A percentile compares a stretch with the other conserved stretches of the same genome.
Conservation (phyloP, 2,888 invertebrate genomes). For the Dugesia japonica region DNA sequence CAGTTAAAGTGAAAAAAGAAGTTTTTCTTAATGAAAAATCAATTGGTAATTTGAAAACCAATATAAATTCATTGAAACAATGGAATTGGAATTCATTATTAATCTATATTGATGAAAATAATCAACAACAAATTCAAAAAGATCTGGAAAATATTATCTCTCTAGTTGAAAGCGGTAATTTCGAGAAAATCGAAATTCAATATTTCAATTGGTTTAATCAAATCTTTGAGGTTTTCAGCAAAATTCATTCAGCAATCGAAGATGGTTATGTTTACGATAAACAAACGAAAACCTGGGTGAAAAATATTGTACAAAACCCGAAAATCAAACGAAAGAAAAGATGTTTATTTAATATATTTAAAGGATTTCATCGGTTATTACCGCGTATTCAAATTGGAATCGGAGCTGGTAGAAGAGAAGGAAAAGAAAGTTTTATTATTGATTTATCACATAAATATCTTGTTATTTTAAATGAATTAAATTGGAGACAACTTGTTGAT, state of each 20-base stretch:
- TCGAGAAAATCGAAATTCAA: not conserved
- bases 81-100: not conserved
- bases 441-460: not conserved
- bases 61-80: not conserved
- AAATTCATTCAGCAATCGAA: not conserved
- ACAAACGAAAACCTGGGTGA: not conserved
- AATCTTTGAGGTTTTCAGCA: not conserved
- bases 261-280: not conserved
- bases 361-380: not conserved
- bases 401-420: not conserved
- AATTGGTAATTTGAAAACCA: not conserved
- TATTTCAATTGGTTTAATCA: not conserved
- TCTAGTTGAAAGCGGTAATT: not conserved
- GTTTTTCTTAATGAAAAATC: not conserved
- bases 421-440: not conserved
- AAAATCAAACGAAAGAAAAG: not conserved
- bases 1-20: not conserved
- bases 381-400: not conserved
- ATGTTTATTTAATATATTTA: not conserved
- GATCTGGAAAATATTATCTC: not conserved
- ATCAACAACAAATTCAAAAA: not conserved
- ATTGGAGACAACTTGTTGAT: not conserved
- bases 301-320: not conserved
- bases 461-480: not conserved
- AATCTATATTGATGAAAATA: conserved; percentile 1